Base-by-base conservation (phyloP, 2,888 invertebrate species). In the Elegia similella region DNA sequence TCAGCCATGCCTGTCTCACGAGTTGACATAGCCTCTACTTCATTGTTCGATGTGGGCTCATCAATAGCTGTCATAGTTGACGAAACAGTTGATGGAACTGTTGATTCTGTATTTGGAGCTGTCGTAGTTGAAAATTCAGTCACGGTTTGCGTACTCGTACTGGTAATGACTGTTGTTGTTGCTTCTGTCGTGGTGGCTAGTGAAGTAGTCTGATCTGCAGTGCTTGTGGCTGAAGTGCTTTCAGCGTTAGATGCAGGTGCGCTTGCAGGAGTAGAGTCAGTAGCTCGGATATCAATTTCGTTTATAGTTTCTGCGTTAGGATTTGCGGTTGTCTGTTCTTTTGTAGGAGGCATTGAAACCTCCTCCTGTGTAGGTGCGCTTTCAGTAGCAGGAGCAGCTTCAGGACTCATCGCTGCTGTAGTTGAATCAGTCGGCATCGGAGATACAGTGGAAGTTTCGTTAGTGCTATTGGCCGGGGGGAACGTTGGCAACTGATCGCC, bases 401-500 rank as follows among this genome's bases (percentile, higher is more conserved):
- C 50, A 17, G 50, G 16, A 5, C 34, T 50, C 34, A 50, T 59
- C 8, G 63, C 47, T n/a, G 63, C 47, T n/a, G 66, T 60, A 12
- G 55, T 38, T 42, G 44, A 59, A 50, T 16, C 67, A 17, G 50
- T 32, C 17, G 12, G n/a, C 12, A 63, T 55, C 29, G 56, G 62
- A n/a, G 55, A 32, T 15, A 57, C 23, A 7, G 61, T 43, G 7
- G 62, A 52, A 29, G 56, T 29, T 17, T 53, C 54, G 1, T 42
- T 61, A 15, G 66, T 62, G 16, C 67, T 68, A 60, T 76, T 76
- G 16, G 67, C 71, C 32, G 78, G 70, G 1, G 80, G 66, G 57
- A 80, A 63, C 30, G 78, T 78, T n/a, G 83, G 83, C 46, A 80
- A 58, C 58, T 82, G 78, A 52, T 88, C 87, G 57, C 78, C 85